Conservation (phyloP, 2,888 invertebrate genomes). For the Drosophila neonasuta region DNA sequence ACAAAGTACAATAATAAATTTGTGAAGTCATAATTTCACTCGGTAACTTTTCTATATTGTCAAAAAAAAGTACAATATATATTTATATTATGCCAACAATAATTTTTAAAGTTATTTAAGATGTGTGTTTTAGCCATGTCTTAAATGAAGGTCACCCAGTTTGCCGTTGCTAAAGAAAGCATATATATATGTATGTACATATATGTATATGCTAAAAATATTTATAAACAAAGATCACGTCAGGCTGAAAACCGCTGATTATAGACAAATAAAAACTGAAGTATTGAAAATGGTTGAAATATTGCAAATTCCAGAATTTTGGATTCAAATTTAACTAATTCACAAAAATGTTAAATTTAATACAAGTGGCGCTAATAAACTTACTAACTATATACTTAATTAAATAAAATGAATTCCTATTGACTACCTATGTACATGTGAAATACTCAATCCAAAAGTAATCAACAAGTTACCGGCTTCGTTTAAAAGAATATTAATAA, state of each 20-base stretch:
- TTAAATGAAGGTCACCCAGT: conserved; percentile 15
- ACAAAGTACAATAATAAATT: conserved; percentile 32
- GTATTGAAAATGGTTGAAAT: conserved; percentile 2
- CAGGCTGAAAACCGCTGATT: conserved; percentile 10
- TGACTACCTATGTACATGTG: too few species aligned
- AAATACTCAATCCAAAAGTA: too few species aligned
- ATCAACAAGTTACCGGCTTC: too few species aligned
- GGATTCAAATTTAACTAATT: too few species aligned
- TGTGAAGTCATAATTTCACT: conserved; percentile 33
- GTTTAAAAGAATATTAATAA: too few species aligned
- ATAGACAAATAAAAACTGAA: conserved; percentile 34
- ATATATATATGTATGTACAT: neutral
- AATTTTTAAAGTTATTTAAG: neutral
- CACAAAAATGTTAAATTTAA: too few species aligned
- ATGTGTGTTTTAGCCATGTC: conserved; percentile 6
- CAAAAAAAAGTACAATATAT: too few species aligned
- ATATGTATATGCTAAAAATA: conserved; percentile 12
- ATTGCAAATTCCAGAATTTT: neutral
- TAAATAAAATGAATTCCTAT: too few species aligned
- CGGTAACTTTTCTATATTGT: neutral
- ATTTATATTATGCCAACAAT: too few species aligned
- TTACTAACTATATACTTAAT: too few species aligned
- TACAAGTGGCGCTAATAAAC: too few species aligned
- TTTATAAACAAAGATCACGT: conserved; percentile 2
- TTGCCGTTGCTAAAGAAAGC: conserved; percentile 11